phyloP scores from a whole-genome alignment of 64 coral and sea anemone genomes.

The Porites australiensis region DNA sequence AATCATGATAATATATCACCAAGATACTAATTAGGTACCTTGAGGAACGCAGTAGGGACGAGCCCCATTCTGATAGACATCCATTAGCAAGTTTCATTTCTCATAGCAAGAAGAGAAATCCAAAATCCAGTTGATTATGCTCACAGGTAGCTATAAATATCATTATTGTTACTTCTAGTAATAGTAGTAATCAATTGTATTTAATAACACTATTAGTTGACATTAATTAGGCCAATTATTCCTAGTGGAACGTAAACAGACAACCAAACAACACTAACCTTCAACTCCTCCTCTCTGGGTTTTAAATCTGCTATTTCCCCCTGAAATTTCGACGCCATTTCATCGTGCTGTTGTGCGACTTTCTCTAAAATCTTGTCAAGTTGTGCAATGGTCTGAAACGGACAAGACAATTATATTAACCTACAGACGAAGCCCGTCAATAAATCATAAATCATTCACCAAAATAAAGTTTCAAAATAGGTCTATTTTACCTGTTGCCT shows the following conservation, averaged over 20 bases:
- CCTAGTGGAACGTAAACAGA: not conserved
- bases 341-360: conserved; percentile 75
- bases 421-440: no score
- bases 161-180: no score
- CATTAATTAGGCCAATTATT: not conserved
- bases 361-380: conserved; percentile 89
- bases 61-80: no score
- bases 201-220: no score
- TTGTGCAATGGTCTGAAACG: conserved; percentile 78
- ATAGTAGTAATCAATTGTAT: no score
- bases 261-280: conserved; percentile 28
- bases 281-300: conserved; percentile 68
- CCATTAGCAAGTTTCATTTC: no score
- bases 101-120: no score
- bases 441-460: not conserved
- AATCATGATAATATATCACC: no score
- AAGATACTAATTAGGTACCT: no score
- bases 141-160: not conserved
- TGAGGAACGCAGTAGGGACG: no score
- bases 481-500: conserved; percentile 73
- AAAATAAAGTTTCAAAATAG: not conserved
- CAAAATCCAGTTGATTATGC: no score
- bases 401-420: not conserved
- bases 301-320: conserved; percentile 65
- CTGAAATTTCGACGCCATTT: conserved; percentile 85